Conservation (phyloP, 1,140 invertebrate species). For the Aplysia californica region DNA sequence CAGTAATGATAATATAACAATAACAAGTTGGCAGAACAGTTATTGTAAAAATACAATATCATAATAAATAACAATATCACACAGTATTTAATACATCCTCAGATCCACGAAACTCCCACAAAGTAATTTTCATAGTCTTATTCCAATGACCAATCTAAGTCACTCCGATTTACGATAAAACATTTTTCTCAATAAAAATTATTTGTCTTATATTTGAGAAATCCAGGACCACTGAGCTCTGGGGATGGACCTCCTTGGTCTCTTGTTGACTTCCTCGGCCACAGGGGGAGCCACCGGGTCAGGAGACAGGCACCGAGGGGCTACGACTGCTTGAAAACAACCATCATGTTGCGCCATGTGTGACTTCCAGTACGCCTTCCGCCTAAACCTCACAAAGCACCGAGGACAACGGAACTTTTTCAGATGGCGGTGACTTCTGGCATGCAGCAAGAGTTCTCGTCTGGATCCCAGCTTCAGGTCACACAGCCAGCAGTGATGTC, state of each 20-base stretch:
- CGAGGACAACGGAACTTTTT: not conserved
- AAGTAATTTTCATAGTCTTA: not conserved
- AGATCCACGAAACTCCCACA: not conserved
- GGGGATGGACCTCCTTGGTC: conserved; percentile 8
- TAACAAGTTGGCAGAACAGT: not conserved
- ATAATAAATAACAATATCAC: too few species aligned
- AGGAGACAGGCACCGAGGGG: not conserved
- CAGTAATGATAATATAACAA: not conserved
- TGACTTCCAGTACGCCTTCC: not conserved
- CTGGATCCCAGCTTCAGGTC: not conserved
- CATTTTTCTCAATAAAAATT: not conserved
- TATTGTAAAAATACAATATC: not conserved
- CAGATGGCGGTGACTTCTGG: not conserved
- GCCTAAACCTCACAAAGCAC: not conserved
- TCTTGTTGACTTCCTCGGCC: not conserved
- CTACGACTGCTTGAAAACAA: not conserved
- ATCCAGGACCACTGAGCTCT: conserved; percentile 3
- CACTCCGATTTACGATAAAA: not conserved
- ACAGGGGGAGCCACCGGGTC: not conserved
- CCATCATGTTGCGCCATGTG: not conserved
- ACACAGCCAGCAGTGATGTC: conserved; percentile 9
- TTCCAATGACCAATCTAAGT: not conserved
- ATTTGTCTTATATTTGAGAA: not conserved
- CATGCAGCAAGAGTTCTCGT: not conserved
- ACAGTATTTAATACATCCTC: not conserved